Evolutionary conservation across 1,140 invertebrate species (phyloP), one percentile per base, ranked within the genome.

Genomic region (Drosophila lowei): DNA sequence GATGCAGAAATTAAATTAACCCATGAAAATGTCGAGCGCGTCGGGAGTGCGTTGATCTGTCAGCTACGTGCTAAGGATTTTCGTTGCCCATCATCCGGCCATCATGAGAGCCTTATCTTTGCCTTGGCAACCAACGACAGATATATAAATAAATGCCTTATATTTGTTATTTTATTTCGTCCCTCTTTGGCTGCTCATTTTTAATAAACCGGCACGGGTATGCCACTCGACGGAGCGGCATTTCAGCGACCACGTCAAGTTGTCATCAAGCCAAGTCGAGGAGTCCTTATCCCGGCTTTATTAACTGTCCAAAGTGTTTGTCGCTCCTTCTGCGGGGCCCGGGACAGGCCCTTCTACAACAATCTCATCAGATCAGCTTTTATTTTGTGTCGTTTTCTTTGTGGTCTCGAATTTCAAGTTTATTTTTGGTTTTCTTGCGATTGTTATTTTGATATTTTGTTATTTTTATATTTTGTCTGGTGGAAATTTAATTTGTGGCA

Each of bases 271-370:
- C 34, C 65, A 75, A 71, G 62, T 65, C 59, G 58, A 78, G 34
- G 34, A 11, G 83, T 81, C 73, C 60, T 86, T 86, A 80, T 74
- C 62, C 57, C 68, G 83, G 77, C 83, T 75, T 83, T 86, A 86
- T 78, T 75, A 88, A 72, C 81, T 83, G 79, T 83, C 74, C 64
- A 48, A 67, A 71, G 61, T 74, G 65, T 72, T 57, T 68, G 70
- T 47, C 30, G 56, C 59, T 48, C 38, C 53, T 48, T 30, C 23
- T 30, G 25, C 52, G 8, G 46, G 1, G 16, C 25, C 34, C 11
- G 13, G 34, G 34, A 13, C 34, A 38, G 34, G 6, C 13, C 53
- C 53, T 58, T 16, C 41, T 44, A 7, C 30, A 34, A 34, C 9
- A 9, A 34, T 34, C 30, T 4, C 9, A 59, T 15, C 21, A 56